phyloP scores from a whole-genome alignment of 1,140 invertebrate genomes.

The Pseudomyrmex pallidus region DNA sequence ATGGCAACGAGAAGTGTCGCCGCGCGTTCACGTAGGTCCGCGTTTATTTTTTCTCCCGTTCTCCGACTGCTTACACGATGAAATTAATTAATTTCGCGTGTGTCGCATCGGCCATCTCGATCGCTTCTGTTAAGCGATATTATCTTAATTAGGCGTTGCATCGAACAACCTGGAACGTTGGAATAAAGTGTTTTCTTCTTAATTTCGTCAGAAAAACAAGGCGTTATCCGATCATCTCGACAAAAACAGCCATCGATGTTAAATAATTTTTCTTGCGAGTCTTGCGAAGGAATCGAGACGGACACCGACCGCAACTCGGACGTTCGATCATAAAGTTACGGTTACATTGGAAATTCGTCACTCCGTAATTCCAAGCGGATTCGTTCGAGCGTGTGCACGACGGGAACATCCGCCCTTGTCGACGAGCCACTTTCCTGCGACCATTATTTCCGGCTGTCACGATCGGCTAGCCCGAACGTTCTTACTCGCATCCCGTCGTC shows the following conservation, averaged over 20 bases:
- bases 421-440: slow-evolving; percentile 53
- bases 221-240: neutral
- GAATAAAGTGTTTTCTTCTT: too few species aligned
- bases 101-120: neutral
- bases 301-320: neutral
- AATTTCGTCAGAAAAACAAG: neutral
- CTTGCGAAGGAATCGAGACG: slow-evolving; percentile 1
- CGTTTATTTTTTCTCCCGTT: neutral
- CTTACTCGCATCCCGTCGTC: slow-evolving; percentile 52
- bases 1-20: slow-evolving; percentile 29
- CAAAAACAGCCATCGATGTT: neutral
- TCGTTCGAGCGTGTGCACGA: slow-evolving; percentile 48
- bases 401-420: slow-evolving; percentile 49
- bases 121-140: slow-evolving; percentile 4
- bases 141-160: neutral
- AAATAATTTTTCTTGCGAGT: slow-evolving; percentile 12
- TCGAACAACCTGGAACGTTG: neutral
- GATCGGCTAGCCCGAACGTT: slow-evolving; percentile 46
- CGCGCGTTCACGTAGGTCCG: slow-evolving; percentile 4
- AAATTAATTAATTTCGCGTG: slow-evolving; percentile 11
- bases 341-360: slow-evolving; percentile 52
- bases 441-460: slow-evolving; percentile 59
- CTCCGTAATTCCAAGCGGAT: slow-evolving; percentile 51
- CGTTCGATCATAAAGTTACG: neutral
- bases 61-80: neutral